Evolutionary conservation across 2,797 vertebrate genomes (phyloP).

Genomic region (Ctenochaetus hawaiiensis): DNA sequence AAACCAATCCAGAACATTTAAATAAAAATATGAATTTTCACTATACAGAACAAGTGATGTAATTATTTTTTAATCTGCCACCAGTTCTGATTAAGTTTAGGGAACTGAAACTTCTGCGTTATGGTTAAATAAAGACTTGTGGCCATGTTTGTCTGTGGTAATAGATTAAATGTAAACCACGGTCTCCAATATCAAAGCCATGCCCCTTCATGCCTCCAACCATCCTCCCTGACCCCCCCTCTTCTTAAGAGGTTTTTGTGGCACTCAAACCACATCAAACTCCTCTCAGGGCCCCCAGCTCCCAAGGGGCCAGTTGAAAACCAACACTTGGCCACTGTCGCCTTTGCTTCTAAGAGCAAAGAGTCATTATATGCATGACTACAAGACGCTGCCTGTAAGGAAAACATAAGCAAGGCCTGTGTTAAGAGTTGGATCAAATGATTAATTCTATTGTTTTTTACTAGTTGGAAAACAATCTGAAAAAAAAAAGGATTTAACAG

Average conservation of each 20-base stretch:
- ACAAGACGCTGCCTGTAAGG: conserved; percentile 18
- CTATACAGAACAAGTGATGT: not conserved
- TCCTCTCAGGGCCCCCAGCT: conserved; percentile 25
- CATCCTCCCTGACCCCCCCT: conserved; percentile 32
- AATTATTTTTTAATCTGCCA: not conserved
- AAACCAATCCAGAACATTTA: not conserved
- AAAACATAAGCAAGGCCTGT: not conserved
- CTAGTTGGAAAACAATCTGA: not conserved
- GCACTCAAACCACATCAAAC: conserved; percentile 33
- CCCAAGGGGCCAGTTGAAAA: conserved; percentile 19
- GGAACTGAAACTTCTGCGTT: not conserved
- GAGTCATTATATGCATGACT: conserved; percentile 6
- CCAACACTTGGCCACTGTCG: conserved; percentile 6
- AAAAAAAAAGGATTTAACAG: not conserved
- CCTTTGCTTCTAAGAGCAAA: conserved; percentile 28
- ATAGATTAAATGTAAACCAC: conserved; percentile 7
- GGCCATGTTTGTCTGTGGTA: not conserved
- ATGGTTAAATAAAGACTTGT: not conserved
- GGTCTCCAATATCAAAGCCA: conserved; percentile 42
- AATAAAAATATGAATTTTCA: no score
- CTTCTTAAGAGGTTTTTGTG: conserved; percentile 27
- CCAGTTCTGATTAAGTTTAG: not conserved
- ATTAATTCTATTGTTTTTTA: conserved; percentile 19
- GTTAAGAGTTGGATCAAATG: conserved; percentile 23
- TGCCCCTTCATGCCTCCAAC: conserved; percentile 22